A percentile compares a stretch with the other conserved stretches of the same genome.
These are phyloP conservation scores for Steatocranus sp. DNA, from an alignment of 2,797 vertebrate species.

Conservation along the genomic window DNA sequence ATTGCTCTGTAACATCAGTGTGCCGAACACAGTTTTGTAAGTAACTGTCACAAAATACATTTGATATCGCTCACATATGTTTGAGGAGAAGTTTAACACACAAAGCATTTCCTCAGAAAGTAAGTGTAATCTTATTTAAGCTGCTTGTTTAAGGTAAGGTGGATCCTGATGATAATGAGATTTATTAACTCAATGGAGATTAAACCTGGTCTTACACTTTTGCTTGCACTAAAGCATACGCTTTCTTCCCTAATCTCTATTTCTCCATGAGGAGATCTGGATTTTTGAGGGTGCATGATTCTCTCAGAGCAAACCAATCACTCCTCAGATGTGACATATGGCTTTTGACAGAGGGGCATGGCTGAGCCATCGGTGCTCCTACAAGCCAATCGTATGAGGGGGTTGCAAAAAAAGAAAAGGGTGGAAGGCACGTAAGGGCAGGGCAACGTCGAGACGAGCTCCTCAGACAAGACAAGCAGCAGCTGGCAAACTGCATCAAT, in stretches of 20 bases:
- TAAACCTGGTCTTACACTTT: conserved; percentile 52
- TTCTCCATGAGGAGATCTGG: conserved; percentile 38
- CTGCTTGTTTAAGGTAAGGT: background rate
- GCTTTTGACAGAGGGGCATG: conserved; percentile 61
- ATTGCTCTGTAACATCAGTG: background rate
- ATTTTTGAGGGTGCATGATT: conserved; percentile 18
- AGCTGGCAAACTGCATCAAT: conserved; percentile 90
- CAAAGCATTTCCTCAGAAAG: background rate
- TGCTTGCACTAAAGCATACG: conserved; percentile 42
- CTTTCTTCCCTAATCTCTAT: conserved; percentile 49
- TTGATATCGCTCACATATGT: background rate
- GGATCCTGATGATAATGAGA: conserved; percentile 17
- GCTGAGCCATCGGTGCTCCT: conserved; percentile 41
- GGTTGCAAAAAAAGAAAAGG: conserved; percentile 20
- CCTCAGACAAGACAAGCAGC: conserved; percentile 76
- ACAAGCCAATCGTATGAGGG: conserved; percentile 63
- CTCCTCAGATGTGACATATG: conserved; percentile 72
- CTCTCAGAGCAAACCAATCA: conserved; percentile 38
- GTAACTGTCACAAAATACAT: background rate
- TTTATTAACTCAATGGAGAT: conserved; percentile 14
- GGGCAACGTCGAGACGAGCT: conserved; percentile 51
- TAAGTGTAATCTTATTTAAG: background rate
- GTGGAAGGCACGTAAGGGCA: conserved; percentile 48
- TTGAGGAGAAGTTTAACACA: background rate
- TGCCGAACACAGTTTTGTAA: background rate